These are phyloP conservation scores for Oncorhynchus clarkii DNA, from an alignment of 2,113 vertebrate genomes.

Conservation along the genomic window DNA sequence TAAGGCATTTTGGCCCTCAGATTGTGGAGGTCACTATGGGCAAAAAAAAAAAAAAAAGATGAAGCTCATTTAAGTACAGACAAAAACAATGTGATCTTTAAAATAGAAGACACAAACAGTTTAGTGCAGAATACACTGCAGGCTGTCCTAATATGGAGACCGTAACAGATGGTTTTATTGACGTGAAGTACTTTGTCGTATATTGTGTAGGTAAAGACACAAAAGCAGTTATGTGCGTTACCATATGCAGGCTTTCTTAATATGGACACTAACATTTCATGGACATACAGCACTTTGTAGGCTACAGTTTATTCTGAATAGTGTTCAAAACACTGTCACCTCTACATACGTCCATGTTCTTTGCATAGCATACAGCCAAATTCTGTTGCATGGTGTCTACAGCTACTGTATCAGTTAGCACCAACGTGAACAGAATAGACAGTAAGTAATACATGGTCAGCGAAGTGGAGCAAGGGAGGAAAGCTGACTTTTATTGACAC, in stretches of 20 bases:
- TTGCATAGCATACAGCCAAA: background rate
- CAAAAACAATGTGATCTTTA: background rate
- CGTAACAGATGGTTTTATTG: background rate
- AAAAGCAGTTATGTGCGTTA: background rate
- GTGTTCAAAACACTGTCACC: background rate
- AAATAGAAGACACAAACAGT: background rate
- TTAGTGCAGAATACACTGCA: background rate
- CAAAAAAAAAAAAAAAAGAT: too few relatives aligned
- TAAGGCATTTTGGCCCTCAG: constrained; percentile 21
- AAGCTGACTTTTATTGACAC: constrained; percentile 74
- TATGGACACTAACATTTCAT: background rate
- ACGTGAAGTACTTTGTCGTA: background rate
- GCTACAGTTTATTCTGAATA: background rate
- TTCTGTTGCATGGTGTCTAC: background rate
- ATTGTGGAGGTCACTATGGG: background rate
- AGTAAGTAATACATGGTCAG: constrained; percentile 42
- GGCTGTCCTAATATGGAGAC: background rate
- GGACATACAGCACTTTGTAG: background rate
- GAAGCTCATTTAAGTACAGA: too few relatives aligned
- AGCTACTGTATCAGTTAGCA: background rate
- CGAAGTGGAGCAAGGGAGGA: constrained; percentile 58
- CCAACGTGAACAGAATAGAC: background rate
- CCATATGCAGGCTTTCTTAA: background rate
- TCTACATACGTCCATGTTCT: background rate
- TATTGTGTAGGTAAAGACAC: too few relatives aligned